phyloP scores from a whole-genome alignment of 2,113 vertebrate species.

The Neoarius graeffei region DNA sequence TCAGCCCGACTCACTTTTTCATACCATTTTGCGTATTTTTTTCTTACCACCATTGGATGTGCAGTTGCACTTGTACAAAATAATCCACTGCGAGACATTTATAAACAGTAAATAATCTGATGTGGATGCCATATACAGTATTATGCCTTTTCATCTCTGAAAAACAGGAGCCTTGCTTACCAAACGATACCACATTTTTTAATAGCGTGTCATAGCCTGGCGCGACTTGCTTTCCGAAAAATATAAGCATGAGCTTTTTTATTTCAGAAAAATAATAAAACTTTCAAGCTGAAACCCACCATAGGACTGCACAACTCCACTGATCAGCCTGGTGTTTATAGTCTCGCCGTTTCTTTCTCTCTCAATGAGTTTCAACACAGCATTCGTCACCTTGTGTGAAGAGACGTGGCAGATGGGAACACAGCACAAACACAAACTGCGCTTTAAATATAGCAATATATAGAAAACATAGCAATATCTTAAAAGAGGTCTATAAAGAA shows the following conservation, averaged over 20 bases:
- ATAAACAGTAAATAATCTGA: background rate
- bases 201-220: background rate
- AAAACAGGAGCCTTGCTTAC: background rate
- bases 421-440: background rate
- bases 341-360: conserved; percentile 97
- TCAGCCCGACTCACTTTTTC: background rate
- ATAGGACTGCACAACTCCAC: conserved; percentile 97
- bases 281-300: conserved; percentile 68
- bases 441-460: background rate
- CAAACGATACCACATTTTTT: background rate
- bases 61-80: background rate
- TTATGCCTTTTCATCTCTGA: background rate
- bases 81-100: background rate
- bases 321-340: conserved; percentile 97
- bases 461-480: background rate
- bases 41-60: background rate
- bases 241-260: background rate
- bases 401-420: background rate
- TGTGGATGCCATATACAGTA: background rate
- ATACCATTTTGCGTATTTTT: background rate
- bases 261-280: background rate
- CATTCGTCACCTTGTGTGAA: conserved; percentile 88
- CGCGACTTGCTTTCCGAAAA: background rate
- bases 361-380: conserved; percentile 97
- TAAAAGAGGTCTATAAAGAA: background rate